Evolutionary conservation across 1,140 invertebrate species (phyloP), one percentile per base, ranked within the genome.

Genomic region (Carposina sasakii): DNA sequence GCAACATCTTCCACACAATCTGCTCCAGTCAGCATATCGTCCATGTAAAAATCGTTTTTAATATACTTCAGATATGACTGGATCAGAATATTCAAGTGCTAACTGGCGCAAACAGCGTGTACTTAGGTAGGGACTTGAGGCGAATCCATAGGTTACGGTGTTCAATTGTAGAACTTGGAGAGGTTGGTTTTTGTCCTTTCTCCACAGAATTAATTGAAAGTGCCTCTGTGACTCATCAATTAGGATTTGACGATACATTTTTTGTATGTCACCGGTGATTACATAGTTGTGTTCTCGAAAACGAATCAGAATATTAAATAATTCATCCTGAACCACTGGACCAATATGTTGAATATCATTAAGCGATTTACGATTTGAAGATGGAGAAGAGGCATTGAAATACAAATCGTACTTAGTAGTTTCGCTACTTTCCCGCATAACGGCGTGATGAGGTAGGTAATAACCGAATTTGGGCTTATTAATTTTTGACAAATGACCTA

Each of bases 21-120:
- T 0, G 54, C 48, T 4, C 82, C 78, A 30, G 63, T 60, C 4
- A 78, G 21, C 1, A 81, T 30, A 60, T 87, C 82, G 49, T 87
- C 84, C 0, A 81, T 66, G 45, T 76, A 76, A 22, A 71, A 60
- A 44, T 73, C 63, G 13, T 50, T 43, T 31, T 48, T 28, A n/a
- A 75, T 63, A n/a, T 2, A 67, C 48, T 42, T 54, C 22, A 2
- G 60, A 31, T 20, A 33, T 17, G 2, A 23, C 8, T n/a, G 15
- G 3, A 31, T 41, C 47, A 28, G 23, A 15, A 33, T 41, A 36
- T 16, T 47, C 50, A 10, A 26, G 12, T 21, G 57, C 41, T 44
- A 55, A 37, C 26, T 59, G 39, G 24, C 10, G 9, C 10, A 54
- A 28, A 16, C 47, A 56, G 16, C 48, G 28, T 8, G 52, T 43